Conservation (phyloP, 1,140 invertebrate species). For the Drosophila teissieri region DNA sequence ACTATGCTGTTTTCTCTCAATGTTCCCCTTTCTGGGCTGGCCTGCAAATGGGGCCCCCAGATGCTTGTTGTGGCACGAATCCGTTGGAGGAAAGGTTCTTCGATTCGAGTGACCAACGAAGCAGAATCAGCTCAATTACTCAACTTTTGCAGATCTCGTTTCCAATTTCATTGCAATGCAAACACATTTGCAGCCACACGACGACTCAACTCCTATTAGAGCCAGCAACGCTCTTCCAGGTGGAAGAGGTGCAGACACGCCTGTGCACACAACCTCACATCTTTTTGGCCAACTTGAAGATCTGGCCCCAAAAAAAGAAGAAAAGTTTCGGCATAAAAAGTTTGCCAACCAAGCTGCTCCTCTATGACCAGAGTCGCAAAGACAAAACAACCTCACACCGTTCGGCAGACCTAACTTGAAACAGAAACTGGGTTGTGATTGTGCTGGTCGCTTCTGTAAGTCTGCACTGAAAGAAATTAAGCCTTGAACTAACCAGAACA, state of each 20-base stretch:
- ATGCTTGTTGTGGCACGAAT: constrained; percentile 62
- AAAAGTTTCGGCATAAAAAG: constrained; percentile 47
- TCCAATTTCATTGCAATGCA: constrained; percentile 57
- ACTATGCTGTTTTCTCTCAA: constrained; percentile 3
- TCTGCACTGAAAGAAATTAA: constrained; percentile 22
- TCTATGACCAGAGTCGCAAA: constrained; percentile 49
- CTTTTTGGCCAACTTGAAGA: constrained; percentile 43
- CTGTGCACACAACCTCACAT: constrained; percentile 21
- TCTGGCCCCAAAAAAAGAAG: constrained; percentile 30
- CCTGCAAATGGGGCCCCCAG: constrained; percentile 11
- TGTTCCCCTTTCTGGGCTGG: constrained; percentile 1
- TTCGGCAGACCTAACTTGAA: constrained; percentile 31
- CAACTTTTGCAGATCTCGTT: constrained; percentile 63
- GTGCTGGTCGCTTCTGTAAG: constrained; percentile 33
- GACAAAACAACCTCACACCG: constrained; percentile 60
- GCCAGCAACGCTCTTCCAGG: constrained; percentile 29
- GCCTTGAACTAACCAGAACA: too few species aligned
- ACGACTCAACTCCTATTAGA: constrained; percentile 40
- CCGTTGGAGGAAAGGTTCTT: constrained; percentile 23
- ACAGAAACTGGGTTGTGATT: constrained; percentile 33
- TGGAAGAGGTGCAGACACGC: constrained; percentile 48
- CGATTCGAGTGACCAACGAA: constrained; percentile 31
- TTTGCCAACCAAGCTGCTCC: constrained; percentile 25
- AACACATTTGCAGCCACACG: constrained; percentile 57
- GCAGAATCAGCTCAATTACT: constrained; percentile 71